These are phyloP conservation scores for Thereva unica DNA, from an alignment of 2,888 invertebrate species.

Conservation along the genomic window DNA sequence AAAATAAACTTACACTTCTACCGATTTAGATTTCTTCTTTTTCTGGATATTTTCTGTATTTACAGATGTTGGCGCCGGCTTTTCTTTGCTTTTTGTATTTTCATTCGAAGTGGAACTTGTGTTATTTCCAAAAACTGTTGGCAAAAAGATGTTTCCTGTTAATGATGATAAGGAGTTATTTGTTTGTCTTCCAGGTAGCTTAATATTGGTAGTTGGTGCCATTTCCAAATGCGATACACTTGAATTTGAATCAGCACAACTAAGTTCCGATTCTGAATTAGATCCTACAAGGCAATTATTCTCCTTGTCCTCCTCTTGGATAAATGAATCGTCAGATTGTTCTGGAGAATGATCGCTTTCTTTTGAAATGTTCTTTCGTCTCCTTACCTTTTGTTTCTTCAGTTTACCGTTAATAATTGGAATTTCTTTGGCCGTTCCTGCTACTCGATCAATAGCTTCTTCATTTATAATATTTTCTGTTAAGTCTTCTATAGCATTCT, in stretches of 20 bases:
- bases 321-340: conserved; percentile 4
- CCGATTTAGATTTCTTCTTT: conserved; percentile 67
- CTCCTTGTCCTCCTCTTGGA: conserved; percentile 38
- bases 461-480: conserved; percentile 32
- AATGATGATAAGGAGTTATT: conserved; percentile 85
- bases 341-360: not conserved
- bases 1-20: conserved; percentile 66
- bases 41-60: conserved; percentile 32
- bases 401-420: not conserved
- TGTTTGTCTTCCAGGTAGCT: conserved; percentile 73
- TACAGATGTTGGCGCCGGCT: conserved; percentile 22
- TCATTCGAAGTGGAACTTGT: conserved; percentile 51
- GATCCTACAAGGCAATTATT: conserved; percentile 34
- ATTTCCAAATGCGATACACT: conserved; percentile 44
- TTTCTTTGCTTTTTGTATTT: conserved; percentile 42
- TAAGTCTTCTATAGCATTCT: not conserved
- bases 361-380: conserved; percentile 27
- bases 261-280: conserved; percentile 24
- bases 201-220: conserved; percentile 57
- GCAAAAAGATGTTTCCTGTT: conserved; percentile 82
- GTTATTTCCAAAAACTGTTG: conserved; percentile 47
- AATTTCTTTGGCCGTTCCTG: not conserved
- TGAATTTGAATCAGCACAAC: conserved; percentile 21
- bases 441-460: conserved; percentile 8
- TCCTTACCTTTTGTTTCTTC: conserved; percentile 39